Conservation (phyloP, 2,113 vertebrate genomes). For the Pseudopipra pipra region DNA sequence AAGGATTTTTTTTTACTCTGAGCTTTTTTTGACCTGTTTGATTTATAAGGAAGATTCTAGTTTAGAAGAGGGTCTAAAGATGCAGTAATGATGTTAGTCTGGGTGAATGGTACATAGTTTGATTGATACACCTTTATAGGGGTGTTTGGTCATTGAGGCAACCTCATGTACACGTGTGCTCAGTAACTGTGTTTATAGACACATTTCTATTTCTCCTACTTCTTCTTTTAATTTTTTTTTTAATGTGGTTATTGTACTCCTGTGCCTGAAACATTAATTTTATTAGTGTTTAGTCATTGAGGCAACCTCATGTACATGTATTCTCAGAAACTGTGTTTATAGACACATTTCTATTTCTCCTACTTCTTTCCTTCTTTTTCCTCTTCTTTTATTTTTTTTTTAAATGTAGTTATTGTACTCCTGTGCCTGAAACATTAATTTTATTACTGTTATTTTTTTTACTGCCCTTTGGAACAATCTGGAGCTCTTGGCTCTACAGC, state of each 20-base stretch:
- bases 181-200: background rate
- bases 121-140: no score
- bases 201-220: background rate
- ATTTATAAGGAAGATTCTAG: background rate
- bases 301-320: background rate
- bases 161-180: background rate
- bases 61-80: background rate
- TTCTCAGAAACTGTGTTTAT: background rate
- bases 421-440: background rate
- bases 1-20: background rate
- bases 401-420: background rate
- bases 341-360: background rate
- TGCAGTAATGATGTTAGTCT: background rate
- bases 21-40: accelerated
- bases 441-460: background rate
- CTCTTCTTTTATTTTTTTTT: no score
- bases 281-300: background rate
- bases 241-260: background rate
- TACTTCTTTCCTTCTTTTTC: background rate
- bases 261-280: background rate
- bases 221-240: background rate
- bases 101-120: background rate
- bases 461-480: background rate
- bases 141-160: background rate
- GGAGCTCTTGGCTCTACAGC: background rate